Conservation (phyloP, 2,888 invertebrate genomes). For the Steinernema carpocapsae region DNA sequence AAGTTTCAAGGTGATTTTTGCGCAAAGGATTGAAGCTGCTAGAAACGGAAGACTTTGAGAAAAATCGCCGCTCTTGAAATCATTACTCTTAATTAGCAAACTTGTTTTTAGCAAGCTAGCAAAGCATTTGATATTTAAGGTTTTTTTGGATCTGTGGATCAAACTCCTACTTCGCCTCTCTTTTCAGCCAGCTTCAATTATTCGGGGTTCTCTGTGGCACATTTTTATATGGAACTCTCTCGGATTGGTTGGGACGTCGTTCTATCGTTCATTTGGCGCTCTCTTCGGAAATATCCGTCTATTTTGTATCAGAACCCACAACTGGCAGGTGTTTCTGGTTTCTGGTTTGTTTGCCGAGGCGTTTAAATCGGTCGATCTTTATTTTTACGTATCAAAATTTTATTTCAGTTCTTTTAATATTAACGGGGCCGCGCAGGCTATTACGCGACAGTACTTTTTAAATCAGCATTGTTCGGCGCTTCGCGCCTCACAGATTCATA, state of each 20-base stretch:
- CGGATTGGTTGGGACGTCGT: constrained; percentile 41
- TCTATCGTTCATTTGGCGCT: constrained; percentile 51
- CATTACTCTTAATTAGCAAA: constrained; percentile 52
- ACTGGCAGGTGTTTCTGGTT: constrained; percentile 49
- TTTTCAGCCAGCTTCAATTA: constrained; percentile 56
- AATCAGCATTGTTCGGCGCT: too few species aligned
- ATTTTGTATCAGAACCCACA: constrained; percentile 40
- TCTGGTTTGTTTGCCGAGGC: constrained; percentile 56
- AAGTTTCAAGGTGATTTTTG: too few species aligned
- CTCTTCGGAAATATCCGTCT: constrained; percentile 53
- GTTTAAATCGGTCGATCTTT: too few species aligned
- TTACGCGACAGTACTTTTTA: too few species aligned
- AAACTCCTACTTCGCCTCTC: constrained; percentile 57
- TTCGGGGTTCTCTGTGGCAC: constrained; percentile 58
- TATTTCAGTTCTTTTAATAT: too few species aligned
- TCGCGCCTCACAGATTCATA: too few species aligned
- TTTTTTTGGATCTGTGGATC: constrained; percentile 50
- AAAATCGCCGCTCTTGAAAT: constrained; percentile 59
- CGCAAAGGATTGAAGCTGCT: constrained; percentile 51
- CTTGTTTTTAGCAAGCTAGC: constrained; percentile 61
- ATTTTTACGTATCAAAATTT: too few species aligned
- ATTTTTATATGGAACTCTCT: constrained; percentile 58
- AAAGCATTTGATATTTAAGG: constrained; percentile 57
- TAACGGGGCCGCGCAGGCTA: too few species aligned
- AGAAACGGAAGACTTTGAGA: constrained; percentile 48